Percentiles rank a stretch among this genome's conserved stretches.
Evolutionary conservation across 2,797 vertebrate species (phyloP).

Genomic region (Ceyx erithaca): DNA sequence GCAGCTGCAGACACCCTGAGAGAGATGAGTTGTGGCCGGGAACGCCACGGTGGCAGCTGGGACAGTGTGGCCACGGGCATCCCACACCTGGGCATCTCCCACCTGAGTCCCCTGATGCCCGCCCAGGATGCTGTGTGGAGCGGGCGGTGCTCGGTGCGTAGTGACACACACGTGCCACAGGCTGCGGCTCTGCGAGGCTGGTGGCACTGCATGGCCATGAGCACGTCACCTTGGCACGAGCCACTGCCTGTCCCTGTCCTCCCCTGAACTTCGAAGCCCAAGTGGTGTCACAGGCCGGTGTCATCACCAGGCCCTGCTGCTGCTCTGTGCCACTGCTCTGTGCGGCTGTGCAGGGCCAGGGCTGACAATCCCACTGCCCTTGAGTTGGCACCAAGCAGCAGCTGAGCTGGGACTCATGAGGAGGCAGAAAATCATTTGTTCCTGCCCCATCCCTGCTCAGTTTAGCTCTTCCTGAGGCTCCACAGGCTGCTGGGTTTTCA

Average conservation of each 20-base stretch:
- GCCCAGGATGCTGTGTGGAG: neutral
- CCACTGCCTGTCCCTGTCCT: neutral
- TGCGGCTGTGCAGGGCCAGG: rapidly evolving
- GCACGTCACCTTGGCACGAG: too few relatives aligned
- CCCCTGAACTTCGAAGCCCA: neutral
- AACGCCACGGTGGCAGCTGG: rapidly evolving
- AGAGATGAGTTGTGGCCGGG: rapidly evolving
- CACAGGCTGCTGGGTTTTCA: neutral
- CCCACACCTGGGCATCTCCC: neutral
- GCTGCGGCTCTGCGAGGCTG: neutral
- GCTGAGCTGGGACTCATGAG: neutral
- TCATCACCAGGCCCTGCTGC: neutral
- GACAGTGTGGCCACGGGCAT: rapidly evolving
- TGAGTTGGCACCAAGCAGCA: rapidly evolving
- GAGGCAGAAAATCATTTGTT: neutral
- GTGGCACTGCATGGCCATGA: neutral
- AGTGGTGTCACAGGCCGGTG: neutral
- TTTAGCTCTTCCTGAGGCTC: neutral
- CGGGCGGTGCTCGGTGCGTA: rapidly evolving
- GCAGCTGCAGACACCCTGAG: neutral
- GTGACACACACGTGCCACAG: rapidly evolving
- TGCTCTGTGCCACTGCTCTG: neutral
- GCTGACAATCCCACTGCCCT: neutral
- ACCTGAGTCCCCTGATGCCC: neutral
- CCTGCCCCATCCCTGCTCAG: rapidly evolving